Evolutionary conservation across 1,140 invertebrate species (phyloP).

Genomic region (Himalopsyche phryganea): DNA sequence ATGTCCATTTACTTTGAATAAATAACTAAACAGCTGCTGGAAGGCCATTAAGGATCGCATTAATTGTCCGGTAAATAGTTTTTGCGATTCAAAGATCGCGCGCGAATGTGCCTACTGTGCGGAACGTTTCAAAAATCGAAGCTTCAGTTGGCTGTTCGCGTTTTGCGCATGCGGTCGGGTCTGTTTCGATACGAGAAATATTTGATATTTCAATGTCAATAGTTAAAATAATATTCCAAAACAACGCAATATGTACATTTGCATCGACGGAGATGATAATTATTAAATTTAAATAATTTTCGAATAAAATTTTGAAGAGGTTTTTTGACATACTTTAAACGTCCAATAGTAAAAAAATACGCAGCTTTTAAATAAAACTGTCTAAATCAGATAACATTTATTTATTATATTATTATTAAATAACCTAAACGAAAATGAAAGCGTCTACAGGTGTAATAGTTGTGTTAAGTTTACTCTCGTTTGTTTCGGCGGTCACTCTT

Average conservation of each 20-base stretch:
- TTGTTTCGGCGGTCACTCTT: slow-evolving; percentile 13
- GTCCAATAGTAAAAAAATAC: too few species aligned
- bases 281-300: not conserved
- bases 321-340: too few species aligned
- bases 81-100: slow-evolving; percentile 5
- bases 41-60: not conserved
- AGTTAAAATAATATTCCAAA: not conserved
- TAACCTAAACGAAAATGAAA: slow-evolving; percentile 17
- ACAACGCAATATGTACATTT: not conserved
- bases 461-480: slow-evolving; percentile 9
- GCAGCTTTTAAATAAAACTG: too few species aligned
- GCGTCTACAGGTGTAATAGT: slow-evolving; percentile 8
- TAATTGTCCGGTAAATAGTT: slow-evolving; percentile 1
- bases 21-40: not conserved
- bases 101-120: not conserved
- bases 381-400: too few species aligned
- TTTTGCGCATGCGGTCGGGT: slow-evolving; percentile 31
- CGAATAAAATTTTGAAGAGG: too few species aligned
- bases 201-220: too few species aligned
- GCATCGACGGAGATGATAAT: not conserved
- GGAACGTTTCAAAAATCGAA: slow-evolving; percentile 9
- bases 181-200: not conserved
- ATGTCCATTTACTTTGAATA: slow-evolving; percentile 11
- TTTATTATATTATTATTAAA: slow-evolving; percentile 3
- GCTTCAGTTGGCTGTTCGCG: slow-evolving; percentile 27